Percentiles rank a stretch among this genome's conserved stretches.
Evolutionary conservation across 2,797 vertebrate species (phyloP).

Genomic region (Acropternis orthonyx): DNA sequence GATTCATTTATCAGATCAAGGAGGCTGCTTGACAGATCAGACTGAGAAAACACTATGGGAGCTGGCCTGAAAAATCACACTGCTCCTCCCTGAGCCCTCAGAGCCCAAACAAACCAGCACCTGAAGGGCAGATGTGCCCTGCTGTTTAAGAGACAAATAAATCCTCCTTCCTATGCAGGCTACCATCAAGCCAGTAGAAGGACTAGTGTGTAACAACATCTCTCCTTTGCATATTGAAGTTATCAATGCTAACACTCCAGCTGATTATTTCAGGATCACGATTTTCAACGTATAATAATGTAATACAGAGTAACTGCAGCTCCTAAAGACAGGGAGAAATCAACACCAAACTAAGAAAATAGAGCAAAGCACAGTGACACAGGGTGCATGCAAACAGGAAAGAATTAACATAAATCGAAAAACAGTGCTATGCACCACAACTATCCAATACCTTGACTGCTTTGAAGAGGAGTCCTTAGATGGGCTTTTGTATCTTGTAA

Average conservation of each 20-base stretch:
- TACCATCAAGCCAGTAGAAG: background rate
- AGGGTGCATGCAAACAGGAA: background rate
- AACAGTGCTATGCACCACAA: background rate
- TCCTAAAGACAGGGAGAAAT: background rate
- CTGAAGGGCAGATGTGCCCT: background rate
- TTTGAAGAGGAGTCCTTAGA: background rate
- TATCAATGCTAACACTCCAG: accelerated
- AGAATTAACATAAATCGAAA: background rate
- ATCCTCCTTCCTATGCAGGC: background rate
- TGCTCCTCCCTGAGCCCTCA: background rate
- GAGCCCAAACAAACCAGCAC: background rate
- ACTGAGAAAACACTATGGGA: background rate
- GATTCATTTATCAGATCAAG: background rate
- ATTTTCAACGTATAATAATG: background rate
- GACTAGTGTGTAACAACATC: background rate
- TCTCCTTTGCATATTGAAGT: background rate
- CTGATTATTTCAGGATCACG: background rate
- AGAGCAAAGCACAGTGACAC: background rate
- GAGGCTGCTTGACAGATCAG: background rate
- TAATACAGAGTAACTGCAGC: background rate
- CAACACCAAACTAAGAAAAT: background rate
- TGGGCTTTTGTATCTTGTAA: background rate
- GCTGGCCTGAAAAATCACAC: background rate
- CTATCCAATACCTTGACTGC: background rate
- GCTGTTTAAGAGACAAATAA: background rate